Conservation (phyloP, 2,797 vertebrate species). For the Xerus rutilus region DNA sequence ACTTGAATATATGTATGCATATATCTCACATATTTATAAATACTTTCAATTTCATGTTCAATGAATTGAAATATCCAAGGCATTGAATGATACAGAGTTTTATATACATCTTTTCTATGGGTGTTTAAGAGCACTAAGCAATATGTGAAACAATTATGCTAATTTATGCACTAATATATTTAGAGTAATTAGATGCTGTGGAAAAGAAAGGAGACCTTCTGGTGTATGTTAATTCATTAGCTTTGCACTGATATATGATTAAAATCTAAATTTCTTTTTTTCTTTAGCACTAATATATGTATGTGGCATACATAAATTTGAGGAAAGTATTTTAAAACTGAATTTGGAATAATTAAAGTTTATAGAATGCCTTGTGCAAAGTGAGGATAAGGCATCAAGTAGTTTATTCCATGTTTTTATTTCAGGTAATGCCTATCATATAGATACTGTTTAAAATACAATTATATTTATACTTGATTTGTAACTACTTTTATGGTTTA, state of each 20-base stretch:
- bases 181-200: slow-evolving; percentile 71
- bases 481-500: slow-evolving; percentile 3
- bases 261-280: slow-evolving; percentile 57
- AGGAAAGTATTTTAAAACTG: slow-evolving; percentile 55
- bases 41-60: slow-evolving; percentile 57
- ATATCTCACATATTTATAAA: neutral
- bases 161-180: slow-evolving; percentile 77
- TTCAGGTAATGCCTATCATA: neutral
- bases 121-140: slow-evolving; percentile 60
- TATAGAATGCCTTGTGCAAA: slow-evolving; percentile 37
- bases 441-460: neutral
- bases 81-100: slow-evolving; percentile 56
- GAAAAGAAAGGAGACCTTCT: slow-evolving; percentile 76
- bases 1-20: slow-evolving; percentile 26
- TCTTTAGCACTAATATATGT: slow-evolving; percentile 35
- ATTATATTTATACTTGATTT: neutral
- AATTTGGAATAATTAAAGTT: slow-evolving; percentile 54
- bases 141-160: slow-evolving; percentile 74
- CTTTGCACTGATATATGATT: slow-evolving; percentile 60
- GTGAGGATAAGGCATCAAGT: neutral
- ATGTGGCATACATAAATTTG: slow-evolving; percentile 49
- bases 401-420: neutral
- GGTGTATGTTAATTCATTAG: slow-evolving; percentile 72
- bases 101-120: slow-evolving; percentile 48
- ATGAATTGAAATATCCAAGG: slow-evolving; percentile 57